Evolutionary conservation across 37 sponge, comb jelly and placozoan genomes (phyloP).

Genomic region (Ianthella basta): DNA sequence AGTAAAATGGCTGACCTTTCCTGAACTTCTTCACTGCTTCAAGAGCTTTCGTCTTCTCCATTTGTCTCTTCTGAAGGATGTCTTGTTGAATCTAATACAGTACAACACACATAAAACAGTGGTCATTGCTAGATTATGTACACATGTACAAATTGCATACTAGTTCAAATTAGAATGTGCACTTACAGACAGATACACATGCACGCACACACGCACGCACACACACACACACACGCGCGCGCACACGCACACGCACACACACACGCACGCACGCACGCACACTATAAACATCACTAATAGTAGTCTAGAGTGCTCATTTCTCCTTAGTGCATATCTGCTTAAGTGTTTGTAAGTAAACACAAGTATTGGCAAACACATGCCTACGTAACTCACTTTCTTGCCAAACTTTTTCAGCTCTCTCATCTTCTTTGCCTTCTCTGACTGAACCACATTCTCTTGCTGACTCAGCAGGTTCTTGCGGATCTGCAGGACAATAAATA

Average conservation of each 20-base stretch:
- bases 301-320: too few species aligned
- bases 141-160: too few species aligned
- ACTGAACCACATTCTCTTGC: slow-evolving; percentile 73
- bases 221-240: slow-evolving; percentile 16
- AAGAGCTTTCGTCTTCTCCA: slow-evolving; percentile 65
- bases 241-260: slow-evolving; percentile 4
- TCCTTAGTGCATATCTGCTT: too few species aligned
- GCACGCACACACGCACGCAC: neutral
- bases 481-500: slow-evolving; percentile 41
- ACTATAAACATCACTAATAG: neutral
- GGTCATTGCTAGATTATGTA: neutral
- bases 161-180: too few species aligned
- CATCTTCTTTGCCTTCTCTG: slow-evolving; percentile 87
- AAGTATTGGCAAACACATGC: neutral
- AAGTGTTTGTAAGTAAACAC: neutral
- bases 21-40: slow-evolving; percentile 63
- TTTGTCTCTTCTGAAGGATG: slow-evolving; percentile 64
- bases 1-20: slow-evolving; percentile 47
- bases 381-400: slow-evolving; percentile 82
- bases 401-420: slow-evolving; percentile 89
- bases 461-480: slow-evolving; percentile 77
- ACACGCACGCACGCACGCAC: slow-evolving; percentile 16
- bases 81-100: slow-evolving; percentile 72
- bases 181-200: slow-evolving; percentile 1
- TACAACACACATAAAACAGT: neutral